Percentiles rank a stretch among this genome's conserved stretches.
phyloP scores from a whole-genome alignment of 2,113 vertebrate species.

The Ameiurus melas region DNA sequence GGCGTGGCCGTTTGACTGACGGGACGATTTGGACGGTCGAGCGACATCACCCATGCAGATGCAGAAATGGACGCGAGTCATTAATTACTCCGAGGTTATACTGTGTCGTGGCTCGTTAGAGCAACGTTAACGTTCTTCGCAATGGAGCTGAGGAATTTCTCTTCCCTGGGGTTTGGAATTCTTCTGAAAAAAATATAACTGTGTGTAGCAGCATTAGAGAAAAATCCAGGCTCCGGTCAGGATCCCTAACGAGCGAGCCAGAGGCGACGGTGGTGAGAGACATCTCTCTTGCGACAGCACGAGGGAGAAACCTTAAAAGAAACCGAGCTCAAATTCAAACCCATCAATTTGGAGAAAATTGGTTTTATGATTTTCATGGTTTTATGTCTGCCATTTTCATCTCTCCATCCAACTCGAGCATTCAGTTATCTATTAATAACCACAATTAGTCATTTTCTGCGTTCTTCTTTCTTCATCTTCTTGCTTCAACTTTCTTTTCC shows the following conservation, averaged over 20 bases:
- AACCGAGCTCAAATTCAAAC: background rate
- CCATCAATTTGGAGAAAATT: background rate
- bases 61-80: background rate
- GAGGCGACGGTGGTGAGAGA: background rate
- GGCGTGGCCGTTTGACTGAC: background rate
- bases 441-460: background rate
- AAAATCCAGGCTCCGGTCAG: background rate
- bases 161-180: background rate
- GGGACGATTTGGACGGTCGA: background rate
- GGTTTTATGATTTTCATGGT: background rate
- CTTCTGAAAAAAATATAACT: background rate
- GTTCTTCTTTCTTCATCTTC: background rate
- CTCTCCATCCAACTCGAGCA: background rate
- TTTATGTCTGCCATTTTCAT: background rate
- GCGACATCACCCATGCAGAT: background rate
- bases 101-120: background rate
- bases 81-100: background rate
- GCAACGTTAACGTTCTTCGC: background rate
- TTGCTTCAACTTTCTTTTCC: background rate
- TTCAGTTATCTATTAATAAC: background rate
- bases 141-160: background rate
- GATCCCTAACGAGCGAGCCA: slow-evolving; percentile 1
- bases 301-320: background rate
- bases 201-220: background rate
- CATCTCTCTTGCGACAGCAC: background rate